Evolutionary conservation across 2,888 invertebrate genomes (phyloP).

Genomic region (Ctena decussata): DNA sequence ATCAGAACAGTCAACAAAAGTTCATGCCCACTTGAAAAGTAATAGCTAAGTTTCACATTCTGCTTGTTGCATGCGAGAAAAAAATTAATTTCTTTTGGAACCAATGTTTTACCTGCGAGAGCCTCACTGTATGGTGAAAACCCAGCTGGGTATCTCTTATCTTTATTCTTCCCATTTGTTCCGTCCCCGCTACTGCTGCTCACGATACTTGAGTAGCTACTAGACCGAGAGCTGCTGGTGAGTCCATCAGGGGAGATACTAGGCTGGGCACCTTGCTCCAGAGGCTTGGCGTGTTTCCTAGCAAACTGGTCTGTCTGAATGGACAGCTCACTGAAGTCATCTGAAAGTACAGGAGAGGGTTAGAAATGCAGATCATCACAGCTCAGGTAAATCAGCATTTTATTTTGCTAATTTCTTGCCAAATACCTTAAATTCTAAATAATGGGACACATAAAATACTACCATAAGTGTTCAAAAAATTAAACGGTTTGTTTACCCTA

Average conservation of each 20-base stretch:
- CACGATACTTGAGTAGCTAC: slow-evolving; percentile 84
- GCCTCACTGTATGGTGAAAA: slow-evolving; percentile 72
- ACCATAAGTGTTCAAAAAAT: too few relatives aligned
- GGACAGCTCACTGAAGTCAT: slow-evolving; percentile 82
- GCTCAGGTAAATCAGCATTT: too few relatives aligned
- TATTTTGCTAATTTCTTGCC: too few relatives aligned
- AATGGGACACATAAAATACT: too few relatives aligned
- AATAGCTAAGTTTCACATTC: too few relatives aligned
- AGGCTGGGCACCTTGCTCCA: slow-evolving; percentile 49
- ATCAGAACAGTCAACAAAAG: not conserved
- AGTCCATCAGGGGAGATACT: slow-evolving; percentile 74
- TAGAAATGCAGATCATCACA: too few relatives aligned
- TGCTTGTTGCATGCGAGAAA: too few relatives aligned
- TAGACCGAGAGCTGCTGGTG: slow-evolving; percentile 75
- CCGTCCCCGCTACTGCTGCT: slow-evolving; percentile 73
- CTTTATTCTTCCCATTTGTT: slow-evolving; percentile 62
- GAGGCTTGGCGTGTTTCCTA: slow-evolving; percentile 72
- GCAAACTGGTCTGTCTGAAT: slow-evolving; percentile 84
- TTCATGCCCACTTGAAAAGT: too few relatives aligned
- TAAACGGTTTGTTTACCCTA: too few relatives aligned
- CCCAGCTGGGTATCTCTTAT: slow-evolving; percentile 54
- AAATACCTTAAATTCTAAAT: too few relatives aligned
- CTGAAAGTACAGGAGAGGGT: slow-evolving; percentile 51
- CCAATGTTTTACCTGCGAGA: slow-evolving; percentile 66
- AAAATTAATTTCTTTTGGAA: too few relatives aligned